phyloP scores from a whole-genome alignment of 2,113 vertebrate species.

The Sphaerodactylus townsendi region DNA sequence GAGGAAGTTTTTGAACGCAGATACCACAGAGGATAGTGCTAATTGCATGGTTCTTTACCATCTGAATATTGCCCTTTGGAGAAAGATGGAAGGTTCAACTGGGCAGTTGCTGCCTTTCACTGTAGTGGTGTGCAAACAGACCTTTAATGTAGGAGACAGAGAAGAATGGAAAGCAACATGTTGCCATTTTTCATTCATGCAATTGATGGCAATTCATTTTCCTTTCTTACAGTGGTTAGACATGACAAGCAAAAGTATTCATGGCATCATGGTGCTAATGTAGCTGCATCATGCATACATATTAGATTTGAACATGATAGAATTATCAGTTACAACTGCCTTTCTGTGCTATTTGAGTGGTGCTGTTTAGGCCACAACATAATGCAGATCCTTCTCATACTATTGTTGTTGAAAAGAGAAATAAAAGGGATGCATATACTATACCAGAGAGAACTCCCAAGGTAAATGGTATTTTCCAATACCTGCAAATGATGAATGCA shows the following conservation, averaged over 20 bases:
- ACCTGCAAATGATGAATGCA: neutral
- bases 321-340: constrained; percentile 60
- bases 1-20: too few species aligned
- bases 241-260: constrained; percentile 58
- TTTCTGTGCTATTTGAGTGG: constrained; percentile 54
- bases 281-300: constrained; percentile 16
- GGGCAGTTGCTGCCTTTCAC: too few species aligned
- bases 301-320: constrained; percentile 42
- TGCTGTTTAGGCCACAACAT: constrained; percentile 54
- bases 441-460: neutral
- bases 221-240: constrained; percentile 49
- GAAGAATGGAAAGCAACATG: neutral
- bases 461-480: constrained; percentile 2
- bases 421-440: neutral
- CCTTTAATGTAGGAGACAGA: neutral
- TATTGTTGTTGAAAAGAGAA: constrained; percentile 30
- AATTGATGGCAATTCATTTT: neutral
- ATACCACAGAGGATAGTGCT: too few species aligned
- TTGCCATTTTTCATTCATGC: neutral
- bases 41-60: too few species aligned
- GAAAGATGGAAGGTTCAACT: too few species aligned
- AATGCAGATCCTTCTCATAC: constrained; percentile 35
- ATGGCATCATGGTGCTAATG: constrained; percentile 30
- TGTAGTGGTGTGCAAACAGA: too few species aligned
- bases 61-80: too few species aligned